These are phyloP conservation scores for Labroides dimidiatus DNA, from an alignment of 2,797 vertebrate species.

Conservation along the genomic window DNA sequence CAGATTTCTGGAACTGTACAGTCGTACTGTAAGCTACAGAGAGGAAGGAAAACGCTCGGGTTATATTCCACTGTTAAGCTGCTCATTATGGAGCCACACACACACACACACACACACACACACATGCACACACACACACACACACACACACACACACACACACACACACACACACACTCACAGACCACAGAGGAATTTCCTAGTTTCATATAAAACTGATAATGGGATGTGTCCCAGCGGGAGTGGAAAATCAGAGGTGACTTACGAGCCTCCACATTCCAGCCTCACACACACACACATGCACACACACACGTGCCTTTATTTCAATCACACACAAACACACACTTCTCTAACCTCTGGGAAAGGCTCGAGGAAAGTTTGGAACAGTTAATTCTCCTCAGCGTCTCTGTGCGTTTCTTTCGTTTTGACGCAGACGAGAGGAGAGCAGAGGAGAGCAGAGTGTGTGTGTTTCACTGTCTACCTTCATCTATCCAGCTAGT, in stretches of 20 bases:
- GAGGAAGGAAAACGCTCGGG: constrained; percentile 18
- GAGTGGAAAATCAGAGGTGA: constrained; percentile 86
- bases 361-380: too few relatives aligned
- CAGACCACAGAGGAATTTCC: constrained; percentile 84
- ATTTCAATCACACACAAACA: too few relatives aligned
- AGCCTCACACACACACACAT: constrained; percentile 35
- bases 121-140: constrained; percentile 40
- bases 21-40: not conserved
- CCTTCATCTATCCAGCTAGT: constrained; percentile 15
- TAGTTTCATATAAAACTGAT: constrained; percentile 87
- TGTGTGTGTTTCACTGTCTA: constrained; percentile 1
- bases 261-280: constrained; percentile 78
- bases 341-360: too few relatives aligned
- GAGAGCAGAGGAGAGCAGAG: not conserved
- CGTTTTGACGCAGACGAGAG: constrained; percentile 14
- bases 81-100: constrained; percentile 52
- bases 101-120: constrained; percentile 43
- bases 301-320: too few relatives aligned
- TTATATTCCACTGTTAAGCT: constrained; percentile 54
- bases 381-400: not conserved
- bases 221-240: constrained; percentile 85
- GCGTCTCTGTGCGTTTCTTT: constrained; percentile 26
- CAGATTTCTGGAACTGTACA: constrained; percentile 15
- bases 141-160: constrained; percentile 42
- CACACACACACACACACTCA: constrained; percentile 37